Conservation (phyloP, 2,888 invertebrate genomes). For the Ecliptopera silaceata region DNA sequence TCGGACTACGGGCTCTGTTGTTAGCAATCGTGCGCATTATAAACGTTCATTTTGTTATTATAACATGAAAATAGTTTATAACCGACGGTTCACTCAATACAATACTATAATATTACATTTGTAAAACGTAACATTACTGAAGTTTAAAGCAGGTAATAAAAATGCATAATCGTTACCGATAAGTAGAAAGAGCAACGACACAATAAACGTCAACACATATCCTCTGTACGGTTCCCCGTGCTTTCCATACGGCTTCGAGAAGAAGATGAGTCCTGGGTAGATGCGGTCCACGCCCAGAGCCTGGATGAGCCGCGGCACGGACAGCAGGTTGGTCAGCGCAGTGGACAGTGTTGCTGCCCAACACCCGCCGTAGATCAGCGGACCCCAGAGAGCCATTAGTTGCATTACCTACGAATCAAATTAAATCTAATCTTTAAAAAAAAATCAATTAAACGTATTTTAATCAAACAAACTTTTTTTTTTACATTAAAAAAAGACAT, state of each 20-base stretch:
- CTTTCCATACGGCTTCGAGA: constrained; percentile 95
- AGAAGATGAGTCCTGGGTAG: constrained; percentile 96
- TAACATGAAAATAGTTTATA: too few species aligned
- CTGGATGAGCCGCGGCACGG: constrained; percentile 94
- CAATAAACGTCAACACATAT: constrained; percentile 94
- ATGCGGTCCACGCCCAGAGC: constrained; percentile 97
- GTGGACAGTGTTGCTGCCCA: constrained; percentile 98
- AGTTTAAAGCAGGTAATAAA: too few species aligned
- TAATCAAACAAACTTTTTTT: too few species aligned
- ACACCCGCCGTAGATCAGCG: constrained; percentile 97
- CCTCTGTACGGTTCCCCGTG: constrained; percentile 94
- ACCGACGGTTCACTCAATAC: too few species aligned
- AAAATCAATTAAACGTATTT: too few species aligned
- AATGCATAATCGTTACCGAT: constrained; percentile 90
- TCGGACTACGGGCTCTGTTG: too few species aligned
- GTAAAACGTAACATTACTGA: too few species aligned
- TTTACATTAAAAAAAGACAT: too few species aligned
- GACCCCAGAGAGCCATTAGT: constrained; percentile 93
- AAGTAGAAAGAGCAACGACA: constrained; percentile 92
- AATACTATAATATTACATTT: too few species aligned
- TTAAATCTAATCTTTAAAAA: too few species aligned
- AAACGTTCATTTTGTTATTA: too few species aligned
- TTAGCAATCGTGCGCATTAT: too few species aligned
- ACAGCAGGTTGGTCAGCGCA: constrained; percentile 96
- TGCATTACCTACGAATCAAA: constrained; percentile 87